Conservation (phyloP, 2,113 vertebrate genomes). For the Eurypyga helias region DNA sequence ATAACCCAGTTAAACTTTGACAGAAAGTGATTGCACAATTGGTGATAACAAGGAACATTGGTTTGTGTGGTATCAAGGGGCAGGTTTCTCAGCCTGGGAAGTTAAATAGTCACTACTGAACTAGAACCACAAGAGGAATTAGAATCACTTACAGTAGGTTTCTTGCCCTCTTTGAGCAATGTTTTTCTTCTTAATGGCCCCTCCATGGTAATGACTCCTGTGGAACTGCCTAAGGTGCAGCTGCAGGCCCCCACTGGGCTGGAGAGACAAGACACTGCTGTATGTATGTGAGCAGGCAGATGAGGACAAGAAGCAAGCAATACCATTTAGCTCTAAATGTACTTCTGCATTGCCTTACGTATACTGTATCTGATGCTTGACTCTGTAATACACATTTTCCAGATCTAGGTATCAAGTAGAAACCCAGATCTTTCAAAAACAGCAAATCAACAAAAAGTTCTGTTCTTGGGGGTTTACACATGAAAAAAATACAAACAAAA, state of each 20-base stretch:
- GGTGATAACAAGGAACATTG: neutral
- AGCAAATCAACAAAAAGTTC: neutral
- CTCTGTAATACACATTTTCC: neutral
- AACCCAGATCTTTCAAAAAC: neutral
- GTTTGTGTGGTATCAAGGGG: neutral
- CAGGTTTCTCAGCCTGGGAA: neutral
- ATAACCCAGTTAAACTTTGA: neutral
- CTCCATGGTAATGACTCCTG: slow-evolving; percentile 85
- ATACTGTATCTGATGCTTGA: neutral
- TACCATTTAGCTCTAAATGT: neutral
- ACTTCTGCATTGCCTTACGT: neutral
- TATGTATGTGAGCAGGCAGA: neutral
- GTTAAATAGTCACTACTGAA: neutral
- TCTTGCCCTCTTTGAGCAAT: slow-evolving; percentile 91
- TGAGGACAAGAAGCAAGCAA: neutral
- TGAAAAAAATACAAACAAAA: neutral
- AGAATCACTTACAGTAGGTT: slow-evolving; percentile 84
- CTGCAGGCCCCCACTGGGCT: slow-evolving; percentile 84
- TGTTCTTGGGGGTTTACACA: neutral
- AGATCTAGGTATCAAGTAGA: neutral
- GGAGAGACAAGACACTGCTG: neutral
- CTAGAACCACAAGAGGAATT: neutral
- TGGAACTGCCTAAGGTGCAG: slow-evolving; percentile 78
- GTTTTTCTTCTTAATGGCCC: slow-evolving; percentile 92
- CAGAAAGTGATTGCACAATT: neutral